phyloP scores from a whole-genome alignment of 2,888 invertebrate genomes.

The Sarcophaga caerulescens region DNA sequence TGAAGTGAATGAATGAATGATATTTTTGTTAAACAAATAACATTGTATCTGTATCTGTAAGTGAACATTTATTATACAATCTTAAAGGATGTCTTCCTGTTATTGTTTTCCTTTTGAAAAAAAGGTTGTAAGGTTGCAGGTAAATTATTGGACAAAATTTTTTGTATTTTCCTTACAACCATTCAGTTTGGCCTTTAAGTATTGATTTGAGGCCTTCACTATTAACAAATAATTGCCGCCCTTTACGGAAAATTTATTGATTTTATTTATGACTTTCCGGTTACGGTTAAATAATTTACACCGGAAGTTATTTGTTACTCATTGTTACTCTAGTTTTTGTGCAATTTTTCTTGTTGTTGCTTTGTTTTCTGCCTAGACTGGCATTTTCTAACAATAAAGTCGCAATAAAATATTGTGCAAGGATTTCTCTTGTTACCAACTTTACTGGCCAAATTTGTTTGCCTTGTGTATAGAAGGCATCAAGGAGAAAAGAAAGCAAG shows the following conservation, averaged over 20 bases:
- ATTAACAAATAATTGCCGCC: conserved; percentile 36
- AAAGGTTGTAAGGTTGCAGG: conserved; percentile 20
- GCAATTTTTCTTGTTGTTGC: background rate
- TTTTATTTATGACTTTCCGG: conserved; percentile 50
- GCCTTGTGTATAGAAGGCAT: too few species aligned
- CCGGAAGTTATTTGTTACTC: conserved; percentile 69
- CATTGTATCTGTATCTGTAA: conserved; percentile 19
- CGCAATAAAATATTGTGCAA: conserved; percentile 64
- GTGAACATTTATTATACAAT: too few species aligned
- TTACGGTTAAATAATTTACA: conserved; percentile 49
- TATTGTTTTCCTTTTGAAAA: background rate
- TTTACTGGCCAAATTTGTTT: background rate
- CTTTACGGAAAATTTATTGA: conserved; percentile 35
- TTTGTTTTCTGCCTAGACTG: conserved; percentile 26
- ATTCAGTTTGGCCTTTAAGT: conserved; percentile 47
- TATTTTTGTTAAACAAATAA: too few species aligned
- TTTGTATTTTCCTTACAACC: background rate
- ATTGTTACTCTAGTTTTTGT: conserved; percentile 34
- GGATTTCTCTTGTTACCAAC: conserved; percentile 60
- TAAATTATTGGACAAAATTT: background rate
- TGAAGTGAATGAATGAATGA: background rate
- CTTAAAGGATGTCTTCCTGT: conserved; percentile 10
- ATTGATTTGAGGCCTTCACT: conserved; percentile 29
- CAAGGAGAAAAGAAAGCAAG: too few species aligned
- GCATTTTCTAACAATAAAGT: conserved; percentile 6